Percentiles rank a stretch among this genome's conserved stretches.
Conservation (phyloP, 2,888 invertebrate species). For the Hyposoter didymator region DNA sequence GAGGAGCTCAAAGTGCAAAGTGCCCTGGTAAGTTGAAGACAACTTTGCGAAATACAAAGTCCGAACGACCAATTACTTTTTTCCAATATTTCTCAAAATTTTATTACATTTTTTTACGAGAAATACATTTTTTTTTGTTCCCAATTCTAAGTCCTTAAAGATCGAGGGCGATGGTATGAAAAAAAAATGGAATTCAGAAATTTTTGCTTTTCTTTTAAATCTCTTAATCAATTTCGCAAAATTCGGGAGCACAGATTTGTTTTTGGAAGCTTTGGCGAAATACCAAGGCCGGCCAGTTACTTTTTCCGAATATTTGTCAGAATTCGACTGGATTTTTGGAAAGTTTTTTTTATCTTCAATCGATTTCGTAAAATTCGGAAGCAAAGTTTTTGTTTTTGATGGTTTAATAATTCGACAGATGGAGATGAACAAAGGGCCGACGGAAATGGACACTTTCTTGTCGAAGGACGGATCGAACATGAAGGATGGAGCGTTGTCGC, state of each 20-base stretch:
- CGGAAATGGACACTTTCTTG: constrained; percentile 93
- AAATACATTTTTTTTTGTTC: background rate
- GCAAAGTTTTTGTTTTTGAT: background rate
- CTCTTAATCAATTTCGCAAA: too few relatives aligned
- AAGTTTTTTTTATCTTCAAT: too few relatives aligned
- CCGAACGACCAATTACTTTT: background rate
- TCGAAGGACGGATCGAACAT: constrained; percentile 88
- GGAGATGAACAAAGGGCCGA: constrained; percentile 83
- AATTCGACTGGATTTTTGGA: too few relatives aligned
- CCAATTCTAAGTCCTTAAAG: too few relatives aligned
- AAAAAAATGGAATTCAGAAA: too few relatives aligned
- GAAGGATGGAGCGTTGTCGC: constrained; percentile 79
- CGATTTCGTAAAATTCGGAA: background rate
- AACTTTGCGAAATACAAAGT: background rate
- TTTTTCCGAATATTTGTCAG: too few relatives aligned
- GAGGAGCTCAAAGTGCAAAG: constrained; percentile 15
- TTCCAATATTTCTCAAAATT: background rate
- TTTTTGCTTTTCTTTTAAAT: too few relatives aligned
- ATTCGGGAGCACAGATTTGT: too few relatives aligned
- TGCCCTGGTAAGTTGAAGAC: constrained; percentile 37
- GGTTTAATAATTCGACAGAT: constrained; percentile 39
- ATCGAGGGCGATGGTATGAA: too few relatives aligned
- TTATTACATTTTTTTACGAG: background rate
- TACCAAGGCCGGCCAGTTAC: too few relatives aligned
- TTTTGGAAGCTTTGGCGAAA: too few relatives aligned